Evolutionary conservation across 1,140 invertebrate genomes (phyloP), one percentile per base, ranked within the genome.

Genomic region (Drosophila orena): DNA sequence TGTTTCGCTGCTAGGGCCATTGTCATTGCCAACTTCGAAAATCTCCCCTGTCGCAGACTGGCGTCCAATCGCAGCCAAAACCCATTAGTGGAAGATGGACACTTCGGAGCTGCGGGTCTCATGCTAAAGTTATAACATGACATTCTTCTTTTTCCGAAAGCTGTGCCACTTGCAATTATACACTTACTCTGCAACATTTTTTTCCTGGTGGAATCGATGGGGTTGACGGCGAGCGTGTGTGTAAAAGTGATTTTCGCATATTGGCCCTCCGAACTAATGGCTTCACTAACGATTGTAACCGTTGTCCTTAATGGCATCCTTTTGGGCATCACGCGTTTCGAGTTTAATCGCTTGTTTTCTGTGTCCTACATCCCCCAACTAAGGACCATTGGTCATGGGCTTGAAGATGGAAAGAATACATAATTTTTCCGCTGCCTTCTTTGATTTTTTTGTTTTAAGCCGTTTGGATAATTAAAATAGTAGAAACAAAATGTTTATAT

Each of bases 231-330:
- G 22, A 30, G 34, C 65, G 54, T 72, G 43, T 72, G 43, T 78
- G 66, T 80, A 80, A 88, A 47, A 75, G 66, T 80, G 85, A 88
- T 89, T 89, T 89, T 89, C 85, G 72, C 85, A 89, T 88, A 88
- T 88, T 90, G 84, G 80, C 69, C 71, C 72, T 79, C 40, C 73
- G 59, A 89, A 90, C 84, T 89, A 89, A 89, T 89, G 84, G 84
- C 84, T 89, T 89, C 79, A 88, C 84, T 88, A 89, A 90, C 84
- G 85, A 84, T 90, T 89, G 84, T 84, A 89, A 89, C 84, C 85
- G 85, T 90, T 89, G 84, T 74, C 80, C 72, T 84, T 89, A 90
- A 89, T 89, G 85, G 84, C 84, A 78, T 85, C 77, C 79, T 90
- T 89, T 86, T 77, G 83, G 74, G 40, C 75, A 88, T 86, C 83